Base-by-base conservation (phyloP, 2,797 vertebrate genomes). In the Xerus rutilus region DNA sequence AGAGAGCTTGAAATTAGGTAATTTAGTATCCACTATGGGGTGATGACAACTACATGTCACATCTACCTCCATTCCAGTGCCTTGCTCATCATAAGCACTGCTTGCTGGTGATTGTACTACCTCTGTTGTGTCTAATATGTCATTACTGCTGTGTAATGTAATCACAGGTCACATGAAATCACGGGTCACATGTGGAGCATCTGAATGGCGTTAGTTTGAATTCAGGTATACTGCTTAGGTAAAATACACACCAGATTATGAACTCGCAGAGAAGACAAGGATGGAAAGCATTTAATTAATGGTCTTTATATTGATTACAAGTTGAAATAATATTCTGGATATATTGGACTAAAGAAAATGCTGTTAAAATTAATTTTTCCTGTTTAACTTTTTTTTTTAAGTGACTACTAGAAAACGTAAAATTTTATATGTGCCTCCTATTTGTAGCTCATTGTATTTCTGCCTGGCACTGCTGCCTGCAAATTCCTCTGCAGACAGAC, bases 301-400 rank as follows among this genome's bases (percentile, higher is more conserved):
- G 45, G 43, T 72, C 81, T 95, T 5, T 39, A 69, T 89, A 76
- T 86, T 54, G 54, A 43, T 89, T 67, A 54, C 14, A 67, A 67
- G 35, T 69, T 92, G 35, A 94, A 94, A 84, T 52, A 62, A 92
- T 69, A 45, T 84, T 92, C 81, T 84, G 30, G 12, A 64, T 65
- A 65, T 65, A 59, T 52, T 91, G 32, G 32, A 43, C 72, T 89
- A 93, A 73, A 28, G 85, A 72, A 84, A 59, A 65, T 77, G 28
- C 43, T 39, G 39, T 64, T 86, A 89, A 89, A 73, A 67, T 92
- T 83, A 84, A 81, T 87, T 94, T 94, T 93, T 45, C 5, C 69
- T 86, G 4, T 76, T n/a, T 52, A 52, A 52, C 52, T 15, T 52
- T 13, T 52, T 17, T 62, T 59, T 91, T 77, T 1, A 70, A 52